These are phyloP conservation scores for Entomobrya proxima DNA, from an alignment of 2,888 invertebrate genomes.

Conservation along the genomic window DNA sequence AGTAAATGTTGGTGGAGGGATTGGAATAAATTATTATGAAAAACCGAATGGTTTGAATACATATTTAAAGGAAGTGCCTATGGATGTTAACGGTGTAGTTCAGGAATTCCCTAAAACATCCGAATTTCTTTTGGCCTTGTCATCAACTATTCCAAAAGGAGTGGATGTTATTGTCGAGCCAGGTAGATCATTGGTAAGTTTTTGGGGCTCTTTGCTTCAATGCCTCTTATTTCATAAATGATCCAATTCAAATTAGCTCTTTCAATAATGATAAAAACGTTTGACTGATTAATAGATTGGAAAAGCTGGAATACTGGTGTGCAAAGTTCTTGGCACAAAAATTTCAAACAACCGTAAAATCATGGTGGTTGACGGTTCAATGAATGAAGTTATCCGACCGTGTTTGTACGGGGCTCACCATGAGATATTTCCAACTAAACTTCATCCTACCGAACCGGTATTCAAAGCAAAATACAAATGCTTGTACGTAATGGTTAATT, in stretches of 20 bases:
- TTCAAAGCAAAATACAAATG: not conserved
- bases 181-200: slow-evolving; percentile 77
- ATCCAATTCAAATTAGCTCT: too few species aligned
- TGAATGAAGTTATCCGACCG: slow-evolving; percentile 78
- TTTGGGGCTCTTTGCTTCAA: not conserved
- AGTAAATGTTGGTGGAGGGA: slow-evolving; percentile 78
- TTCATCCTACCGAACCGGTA: slow-evolving; percentile 30
- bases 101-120: slow-evolving; percentile 53
- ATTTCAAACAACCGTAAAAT: slow-evolving; percentile 75
- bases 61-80: not conserved
- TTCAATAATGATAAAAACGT: slow-evolving; percentile 17
- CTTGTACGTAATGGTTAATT: not conserved
- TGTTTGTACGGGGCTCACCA: slow-evolving; percentile 78
- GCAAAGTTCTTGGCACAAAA: slow-evolving; percentile 77
- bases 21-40: slow-evolving; percentile 77
- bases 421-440: slow-evolving; percentile 76
- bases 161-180: slow-evolving; percentile 78
- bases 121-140: slow-evolving; percentile 71
- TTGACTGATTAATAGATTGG: slow-evolving; percentile 67
- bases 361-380: slow-evolving; percentile 77
- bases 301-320: slow-evolving; percentile 76
- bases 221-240: too few species aligned
- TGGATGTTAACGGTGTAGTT: not conserved
- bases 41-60: slow-evolving; percentile 66
- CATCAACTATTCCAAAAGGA: slow-evolving; percentile 71